Evolutionary conservation across 2,113 vertebrate genomes (phyloP), one percentile per base, ranked within the genome.

Genomic region (Ellobius talpinus): DNA sequence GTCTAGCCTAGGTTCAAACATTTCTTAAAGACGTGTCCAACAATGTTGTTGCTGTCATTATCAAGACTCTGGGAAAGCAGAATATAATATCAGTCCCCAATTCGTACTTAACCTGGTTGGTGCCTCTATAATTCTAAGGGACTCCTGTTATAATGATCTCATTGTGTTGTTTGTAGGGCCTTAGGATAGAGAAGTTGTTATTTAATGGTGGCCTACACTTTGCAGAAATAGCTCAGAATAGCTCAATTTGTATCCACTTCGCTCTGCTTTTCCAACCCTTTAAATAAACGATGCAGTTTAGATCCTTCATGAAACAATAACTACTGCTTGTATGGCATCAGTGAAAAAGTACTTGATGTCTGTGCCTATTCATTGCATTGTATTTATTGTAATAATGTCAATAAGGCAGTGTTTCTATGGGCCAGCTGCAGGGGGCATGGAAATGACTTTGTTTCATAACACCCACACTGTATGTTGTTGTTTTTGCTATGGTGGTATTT

Each of bases 361-460:
- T 66, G 47, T 82, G 95, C 66, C 81, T 91, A 79, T 94, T 96
- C 94, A 66, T 39, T 94, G 21, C 55, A 95, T 89, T 78, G 94
- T 42, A 88, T 93, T 95, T 96, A 96, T 91, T 97, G 96, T 97
- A 58, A 96, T 89, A 52, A 74, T 78, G 77, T 97, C 97, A 97
- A 84, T 97, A 97, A 94, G 77, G 42, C 93, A 95, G 94, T 96
- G 97, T 97, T 84, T 93, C 77, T 92, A 78, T 45, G 66, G 47
- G 66, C 92, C 97, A 98, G 97, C 96, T 97, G 96, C 97, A 87
- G 10, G 65, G 89, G 84, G 58, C 86, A 55, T 39, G 96, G 86
- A 89, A 84, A 97, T 58, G 66, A 33, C 89, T 96, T 88, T 89
- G 89, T 79, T 87, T 89, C 70, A 50, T 42, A 87, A 87, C n/a